Evolutionary conservation across 2,888 invertebrate genomes (phyloP).

Genomic region (Hipparchia sbordonii): DNA sequence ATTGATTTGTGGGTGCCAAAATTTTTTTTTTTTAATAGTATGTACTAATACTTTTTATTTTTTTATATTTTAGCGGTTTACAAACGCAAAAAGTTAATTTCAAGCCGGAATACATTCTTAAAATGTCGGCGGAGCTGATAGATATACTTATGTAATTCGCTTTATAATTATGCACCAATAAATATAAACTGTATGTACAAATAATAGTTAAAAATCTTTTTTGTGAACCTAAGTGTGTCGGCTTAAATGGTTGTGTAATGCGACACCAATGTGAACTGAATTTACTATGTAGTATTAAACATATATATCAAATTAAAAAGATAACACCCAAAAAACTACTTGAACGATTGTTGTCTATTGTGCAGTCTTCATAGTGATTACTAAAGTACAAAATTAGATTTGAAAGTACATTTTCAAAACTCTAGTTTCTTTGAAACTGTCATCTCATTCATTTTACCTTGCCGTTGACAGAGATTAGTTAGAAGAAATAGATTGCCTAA

Average conservation of each 20-base stretch:
- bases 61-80: background rate
- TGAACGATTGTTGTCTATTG: conserved; percentile 15
- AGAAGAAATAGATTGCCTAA: no score
- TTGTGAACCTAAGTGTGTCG: conserved; percentile 32
- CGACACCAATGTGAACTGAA: conserved; percentile 41
- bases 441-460: background rate
- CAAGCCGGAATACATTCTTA: background rate
- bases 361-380: conserved; percentile 57
- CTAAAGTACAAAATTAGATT: conserved; percentile 73
- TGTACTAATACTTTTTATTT: conserved; percentile 2
- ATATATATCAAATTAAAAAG: conserved; percentile 1
- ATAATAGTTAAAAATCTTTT: conserved; percentile 36
- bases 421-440: conserved; percentile 10
- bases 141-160: background rate
- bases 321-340: conserved; percentile 31
- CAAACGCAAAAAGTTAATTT: background rate
- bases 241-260: conserved; percentile 46
- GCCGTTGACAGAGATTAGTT: background rate
- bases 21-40: conserved; percentile 6
- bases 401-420: conserved; percentile 49
- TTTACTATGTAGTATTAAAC: conserved; percentile 4
- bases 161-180: conserved; percentile 15
- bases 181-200: conserved; percentile 39
- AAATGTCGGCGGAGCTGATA: background rate
- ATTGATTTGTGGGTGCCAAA: conserved; percentile 40